A percentile compares a stretch with the other conserved stretches of the same genome.
Conservation (phyloP, 2,888 invertebrate species). For the Chymomyza fuscimana region DNA sequence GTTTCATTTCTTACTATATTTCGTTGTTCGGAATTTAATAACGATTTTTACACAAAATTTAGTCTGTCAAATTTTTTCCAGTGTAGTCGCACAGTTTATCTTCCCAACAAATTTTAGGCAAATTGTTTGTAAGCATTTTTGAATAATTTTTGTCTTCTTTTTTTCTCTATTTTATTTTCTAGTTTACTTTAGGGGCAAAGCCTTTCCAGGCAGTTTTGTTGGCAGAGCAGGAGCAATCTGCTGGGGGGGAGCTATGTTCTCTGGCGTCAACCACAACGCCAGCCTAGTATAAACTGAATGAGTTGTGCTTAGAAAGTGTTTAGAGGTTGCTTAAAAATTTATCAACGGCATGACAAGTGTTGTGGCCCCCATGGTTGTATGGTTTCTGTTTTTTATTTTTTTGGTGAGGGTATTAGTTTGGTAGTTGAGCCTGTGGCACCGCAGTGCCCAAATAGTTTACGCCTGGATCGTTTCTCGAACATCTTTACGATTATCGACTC, state of each 20-base stretch:
- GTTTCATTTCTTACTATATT: no score
- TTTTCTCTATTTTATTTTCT: conserved; percentile 10
- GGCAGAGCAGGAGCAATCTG: background rate
- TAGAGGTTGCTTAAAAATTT: conserved; percentile 74
- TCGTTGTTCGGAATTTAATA: no score
- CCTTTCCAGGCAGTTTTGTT: conserved; percentile 1
- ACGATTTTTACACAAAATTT: no score
- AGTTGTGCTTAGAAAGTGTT: conserved; percentile 65
- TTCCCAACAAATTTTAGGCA: conserved; percentile 46
- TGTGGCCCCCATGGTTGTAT: conserved; percentile 35
- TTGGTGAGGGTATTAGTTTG: background rate
- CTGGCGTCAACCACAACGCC: conserved; percentile 4
- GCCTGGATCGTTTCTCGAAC: conserved; percentile 56
- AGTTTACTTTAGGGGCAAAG: conserved; percentile 13
- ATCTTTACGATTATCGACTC: conserved; percentile 65
- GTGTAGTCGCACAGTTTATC: conserved; percentile 28
- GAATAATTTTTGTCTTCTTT: conserved; percentile 62
- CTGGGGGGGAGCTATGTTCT: conserved; percentile 19
- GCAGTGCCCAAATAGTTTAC: background rate
- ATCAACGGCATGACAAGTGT: conserved; percentile 68
- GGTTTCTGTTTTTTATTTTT: background rate
- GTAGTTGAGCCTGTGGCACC: background rate
- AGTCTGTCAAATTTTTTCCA: no score
- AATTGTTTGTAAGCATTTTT: conserved; percentile 76
- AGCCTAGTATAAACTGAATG: background rate